A percentile compares a stretch with the other conserved stretches of the same genome.
These are phyloP conservation scores for Bucco capensis DNA, from an alignment of 2,113 vertebrate genomes.

Conservation along the genomic window DNA sequence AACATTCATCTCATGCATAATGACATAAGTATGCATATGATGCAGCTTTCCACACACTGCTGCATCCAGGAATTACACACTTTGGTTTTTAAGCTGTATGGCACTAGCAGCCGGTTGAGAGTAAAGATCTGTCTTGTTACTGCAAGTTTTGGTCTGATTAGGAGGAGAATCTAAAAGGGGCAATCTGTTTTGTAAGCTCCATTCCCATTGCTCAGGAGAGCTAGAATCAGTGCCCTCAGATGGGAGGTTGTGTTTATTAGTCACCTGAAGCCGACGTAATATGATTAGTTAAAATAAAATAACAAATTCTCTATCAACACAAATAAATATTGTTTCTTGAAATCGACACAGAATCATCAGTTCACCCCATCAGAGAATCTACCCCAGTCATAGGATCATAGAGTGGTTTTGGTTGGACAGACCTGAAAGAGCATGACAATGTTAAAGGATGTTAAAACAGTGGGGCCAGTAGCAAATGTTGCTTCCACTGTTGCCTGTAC, in stretches of 20 bases:
- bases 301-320: neutral
- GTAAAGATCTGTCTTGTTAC: neutral
- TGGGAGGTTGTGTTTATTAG: neutral
- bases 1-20: fast-evolving
- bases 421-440: no score
- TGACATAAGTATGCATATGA: neutral
- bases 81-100: neutral
- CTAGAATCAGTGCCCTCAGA: neutral
- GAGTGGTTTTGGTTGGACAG: no score
- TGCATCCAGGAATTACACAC: neutral
- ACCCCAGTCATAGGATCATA: neutral
- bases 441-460: neutral
- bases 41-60: neutral
- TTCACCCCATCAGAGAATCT: neutral
- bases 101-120: neutral
- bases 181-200: neutral
- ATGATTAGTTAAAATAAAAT: neutral
- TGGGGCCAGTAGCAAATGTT: neutral
- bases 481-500: neutral
- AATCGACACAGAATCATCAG: neutral
- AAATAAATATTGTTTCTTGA: neutral
- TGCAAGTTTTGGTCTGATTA: neutral
- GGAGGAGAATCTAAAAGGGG: neutral
- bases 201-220: neutral
- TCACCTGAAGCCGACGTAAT: neutral